phyloP scores from a whole-genome alignment of 2,888 invertebrate genomes.

The Ormyrus pomaceus region DNA sequence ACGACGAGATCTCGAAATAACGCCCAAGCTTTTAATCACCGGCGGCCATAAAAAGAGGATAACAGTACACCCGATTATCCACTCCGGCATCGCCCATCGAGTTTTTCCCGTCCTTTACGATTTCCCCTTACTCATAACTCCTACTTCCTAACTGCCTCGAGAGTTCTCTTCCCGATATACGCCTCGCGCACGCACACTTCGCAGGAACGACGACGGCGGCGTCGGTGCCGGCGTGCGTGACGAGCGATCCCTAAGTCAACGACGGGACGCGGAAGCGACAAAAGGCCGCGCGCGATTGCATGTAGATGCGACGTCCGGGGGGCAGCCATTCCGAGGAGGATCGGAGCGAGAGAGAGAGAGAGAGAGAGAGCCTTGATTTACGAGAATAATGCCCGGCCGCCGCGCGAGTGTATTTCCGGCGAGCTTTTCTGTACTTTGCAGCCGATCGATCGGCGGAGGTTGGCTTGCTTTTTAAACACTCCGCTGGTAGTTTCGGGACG shows the following conservation, averaged over 20 bases:
- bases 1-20: too few relatives aligned
- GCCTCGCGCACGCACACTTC: too few relatives aligned
- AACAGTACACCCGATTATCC: too few relatives aligned
- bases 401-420: background rate
- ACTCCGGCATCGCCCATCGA: too few relatives aligned
- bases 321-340: conserved; percentile 2
- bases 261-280: conserved; percentile 53
- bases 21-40: too few relatives aligned
- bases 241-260: conserved; percentile 36
- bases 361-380: background rate
- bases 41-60: too few relatives aligned
- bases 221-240: conserved; percentile 21
- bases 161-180: too few relatives aligned
- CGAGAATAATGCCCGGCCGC: background rate
- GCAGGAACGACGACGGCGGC: too few relatives aligned
- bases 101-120: too few relatives aligned
- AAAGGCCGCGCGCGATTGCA: conserved; percentile 58
- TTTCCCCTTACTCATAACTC: too few relatives aligned
- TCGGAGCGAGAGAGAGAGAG: background rate
- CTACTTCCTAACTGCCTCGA: too few relatives aligned
- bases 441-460: background rate
- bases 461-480: background rate
- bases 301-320: background rate
- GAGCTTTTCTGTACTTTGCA: conserved; percentile 12
- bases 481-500: too few relatives aligned